A percentile compares a stretch with the other conserved stretches of the same genome.
phyloP scores from a whole-genome alignment of 1,140 invertebrate genomes.

The Dreissena rostriformis region DNA sequence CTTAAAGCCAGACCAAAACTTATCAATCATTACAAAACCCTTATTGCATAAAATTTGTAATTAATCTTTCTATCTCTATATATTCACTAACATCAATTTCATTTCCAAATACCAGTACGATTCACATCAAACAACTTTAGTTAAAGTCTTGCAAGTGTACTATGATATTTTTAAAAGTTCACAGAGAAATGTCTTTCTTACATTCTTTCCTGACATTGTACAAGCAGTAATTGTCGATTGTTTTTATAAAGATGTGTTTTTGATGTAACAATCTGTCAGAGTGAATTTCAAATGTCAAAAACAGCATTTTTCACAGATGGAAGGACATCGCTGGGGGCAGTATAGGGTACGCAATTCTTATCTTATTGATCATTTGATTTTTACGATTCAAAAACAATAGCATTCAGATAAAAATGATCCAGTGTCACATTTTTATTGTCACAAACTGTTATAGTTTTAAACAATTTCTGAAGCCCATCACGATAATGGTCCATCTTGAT shows the following conservation, averaged over 20 bases:
- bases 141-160: no score
- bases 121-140: no score
- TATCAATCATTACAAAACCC: no score
- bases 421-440: background rate
- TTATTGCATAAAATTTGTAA: no score
- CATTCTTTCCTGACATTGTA: conserved; percentile 3
- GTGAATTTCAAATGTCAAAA: background rate
- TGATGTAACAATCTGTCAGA: conserved; percentile 1
- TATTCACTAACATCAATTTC: no score
- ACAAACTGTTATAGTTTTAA: background rate
- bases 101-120: no score
- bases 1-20: no score
- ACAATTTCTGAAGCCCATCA: background rate
- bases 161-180: no score
- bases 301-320: background rate
- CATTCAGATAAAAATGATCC: background rate
- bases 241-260: background rate
- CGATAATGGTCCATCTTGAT: background rate
- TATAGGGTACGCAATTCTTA: background rate
- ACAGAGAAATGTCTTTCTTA: background rate
- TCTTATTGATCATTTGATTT: background rate
- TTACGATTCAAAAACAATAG: background rate
- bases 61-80: no score
- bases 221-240: background rate
- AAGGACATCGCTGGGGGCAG: background rate